These are phyloP conservation scores for Ammospiza nelsoni DNA, from an alignment of 2,113 vertebrate species.

Conservation along the genomic window DNA sequence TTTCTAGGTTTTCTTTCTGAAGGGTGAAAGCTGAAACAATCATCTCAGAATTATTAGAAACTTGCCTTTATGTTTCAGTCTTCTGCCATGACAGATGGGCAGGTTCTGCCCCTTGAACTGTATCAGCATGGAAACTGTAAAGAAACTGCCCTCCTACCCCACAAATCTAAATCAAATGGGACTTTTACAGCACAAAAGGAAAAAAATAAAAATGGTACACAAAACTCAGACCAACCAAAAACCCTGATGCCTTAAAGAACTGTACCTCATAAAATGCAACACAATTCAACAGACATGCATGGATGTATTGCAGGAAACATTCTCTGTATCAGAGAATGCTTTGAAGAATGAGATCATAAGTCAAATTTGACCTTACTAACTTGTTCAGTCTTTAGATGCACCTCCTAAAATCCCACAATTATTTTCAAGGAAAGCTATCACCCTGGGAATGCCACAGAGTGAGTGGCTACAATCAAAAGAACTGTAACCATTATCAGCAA, in stretches of 20 bases:
- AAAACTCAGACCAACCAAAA: not conserved
- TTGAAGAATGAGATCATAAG: not conserved
- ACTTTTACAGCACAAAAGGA: not conserved
- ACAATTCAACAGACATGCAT: not conserved
- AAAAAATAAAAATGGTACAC: not conserved
- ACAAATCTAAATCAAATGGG: not conserved
- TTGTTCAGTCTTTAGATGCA: not conserved
- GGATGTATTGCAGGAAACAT: not conserved
- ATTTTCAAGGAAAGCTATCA: not conserved
- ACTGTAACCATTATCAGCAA: not conserved
- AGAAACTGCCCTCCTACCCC: not conserved
- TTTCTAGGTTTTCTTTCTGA: slow-evolving; percentile 94
- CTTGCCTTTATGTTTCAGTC: not conserved
- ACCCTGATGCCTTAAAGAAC: not conserved
- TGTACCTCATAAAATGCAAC: not conserved
- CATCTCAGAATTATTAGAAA: slow-evolving; percentile 8
- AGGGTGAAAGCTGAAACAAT: slow-evolving; percentile 88
- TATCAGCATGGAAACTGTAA: not conserved
- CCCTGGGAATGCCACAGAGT: not conserved
- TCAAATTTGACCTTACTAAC: not conserved
- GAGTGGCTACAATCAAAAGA: not conserved
- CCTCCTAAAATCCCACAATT: not conserved
- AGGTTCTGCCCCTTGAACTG: not conserved
- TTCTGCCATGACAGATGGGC: not conserved
- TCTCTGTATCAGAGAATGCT: not conserved